Base-by-base conservation (phyloP, 2,888 invertebrate species). In the Spisula subtruncata region DNA sequence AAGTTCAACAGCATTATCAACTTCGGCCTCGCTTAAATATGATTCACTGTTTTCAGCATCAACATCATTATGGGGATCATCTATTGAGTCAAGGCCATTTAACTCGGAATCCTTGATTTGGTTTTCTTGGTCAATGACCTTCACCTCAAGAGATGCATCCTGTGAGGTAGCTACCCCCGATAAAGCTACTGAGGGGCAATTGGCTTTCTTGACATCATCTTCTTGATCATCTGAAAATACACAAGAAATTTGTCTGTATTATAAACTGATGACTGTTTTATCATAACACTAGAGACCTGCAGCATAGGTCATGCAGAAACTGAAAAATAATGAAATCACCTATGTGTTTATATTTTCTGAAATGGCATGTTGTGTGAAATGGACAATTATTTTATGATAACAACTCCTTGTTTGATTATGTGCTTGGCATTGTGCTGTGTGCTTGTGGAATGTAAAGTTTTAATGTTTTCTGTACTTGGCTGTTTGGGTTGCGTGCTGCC, bases 121-220 rank as follows among this genome's bases (percentile, higher is more conserved):
- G 41, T 80, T 54, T 12, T 56, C 56, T 56, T 18, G 48, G 20
- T 12, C 88, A 82, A 86, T 87, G 83, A 85, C 71, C 85, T 79
- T 83, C 89, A 90, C 90, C 90, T 87, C 85, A 85, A 82, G 85
- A 56, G 81, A 79, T 18, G 75, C 84, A 90, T 90, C 91, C 90
- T 89, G 91, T 89, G 91, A 85, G 89, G 83, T n/a, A 83, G 86
- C 79, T 82, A 85, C 90, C 87, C 86, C 86, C 25, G 54, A 32
- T 46, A 85, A 25, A 60, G 80, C 32, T 66, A 85, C 75, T 87
- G 85, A 18, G 25, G 86, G 87, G 82, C 81, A 86, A 66, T 81
- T 84, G n/a, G 66, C 71, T n/a, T 25, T 48, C 51, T 83, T 81
- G 29, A 82, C 90, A 56, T 88, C 79, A 41, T 56, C 85, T 71